Base-by-base conservation (phyloP, 2,888 invertebrate genomes). In the Geophilus truncorum region DNA sequence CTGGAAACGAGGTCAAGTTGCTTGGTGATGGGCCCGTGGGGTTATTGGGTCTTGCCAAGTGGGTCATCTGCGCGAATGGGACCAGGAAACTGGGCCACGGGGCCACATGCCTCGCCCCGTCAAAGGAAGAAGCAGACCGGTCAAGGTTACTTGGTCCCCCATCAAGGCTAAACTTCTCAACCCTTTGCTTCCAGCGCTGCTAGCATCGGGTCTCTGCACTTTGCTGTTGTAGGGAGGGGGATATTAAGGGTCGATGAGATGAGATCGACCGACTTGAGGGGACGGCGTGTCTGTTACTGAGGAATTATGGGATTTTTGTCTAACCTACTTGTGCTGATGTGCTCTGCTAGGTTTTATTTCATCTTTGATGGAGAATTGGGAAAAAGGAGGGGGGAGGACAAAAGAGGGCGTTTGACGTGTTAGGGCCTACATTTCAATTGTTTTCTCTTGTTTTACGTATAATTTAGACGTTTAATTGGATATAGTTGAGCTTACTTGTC, bases 41-140 rank as follows among this genome's bases (percentile, higher is more conserved):
- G 32, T 77, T 77, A 77, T 28, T 32, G 28, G 21, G 30, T n/a
- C 30, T 32, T 77, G 30, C 18, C 30, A 77, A 77, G 28, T 77
- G 34, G 77, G 77, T 34, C 77, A 77, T 32, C 12, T 32, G 3
- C 36, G 18, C 21, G 77, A 30, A 30, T 21, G 18, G 77, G 32
- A 30, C 30, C 77, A 77, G 77, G 32, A 30, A 77, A 77, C n/a
- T 77, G 32, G 77, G 77, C 77, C 77, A 77, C 25, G 30, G 15
- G 21, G 77, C 34, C 21, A 32, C 7, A 15, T 18, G 10, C 15
- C 30, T 25, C 77, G 21, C 32, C 34, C 32, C 34, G 32, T 6
- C 10, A 32, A 28, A 77, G 32, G 77, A 30, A 32, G 32, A 34
- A 30, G 34, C 34, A 34, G 28, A 5, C 36, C 77, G 77, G 77